Evolutionary conservation across 2,797 vertebrate genomes (phyloP), one percentile per base, ranked within the genome.

Genomic region (Clarias fuscus): DNA sequence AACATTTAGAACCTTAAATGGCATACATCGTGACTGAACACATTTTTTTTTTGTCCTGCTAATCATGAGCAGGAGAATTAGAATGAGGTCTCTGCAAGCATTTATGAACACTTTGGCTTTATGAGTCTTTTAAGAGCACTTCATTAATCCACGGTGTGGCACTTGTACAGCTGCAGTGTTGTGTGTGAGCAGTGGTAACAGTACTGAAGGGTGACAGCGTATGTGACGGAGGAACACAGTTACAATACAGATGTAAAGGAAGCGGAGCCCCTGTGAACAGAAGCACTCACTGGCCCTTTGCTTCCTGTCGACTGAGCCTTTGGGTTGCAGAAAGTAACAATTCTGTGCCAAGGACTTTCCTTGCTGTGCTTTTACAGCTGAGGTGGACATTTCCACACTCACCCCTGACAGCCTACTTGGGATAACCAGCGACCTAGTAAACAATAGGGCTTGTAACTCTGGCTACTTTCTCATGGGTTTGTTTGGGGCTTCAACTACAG

Each of bases 381-480:
- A 93, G 92, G 91, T 90, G 89, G 92, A 93, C 86, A 87, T 94
- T 94, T 94, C 92, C 92, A 92, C 67, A 89, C 87, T 65, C 59
- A 53, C 59, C 6, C 18, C 72, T 84, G 59, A 18, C 20, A 40
- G 79, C 15, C 40, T 67, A 53, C 62, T 53, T 7, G 10, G 79
- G 79, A 67, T 82, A 82, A 68, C 43, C 73, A 78, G 27, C 8
- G 48, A 40, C 62, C 82, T 75, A 20, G 2, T 30, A 73, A 80
- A 84, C 67, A 87, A 87, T 58, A n/a, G 14, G 33, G 73, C n/a
- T 84, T 6, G 22, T 78, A 33, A 53, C 64, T 18, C 37, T 37
- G 67, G 79, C 43, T 11, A 68, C 75, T 85, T 64, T 33, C 73
- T 59, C 73, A 85, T 61, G 15, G 58, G 11, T 17, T 70, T 4